These are phyloP conservation scores for Apis laboriosa DNA, from an alignment of 1,140 invertebrate genomes.

Conservation along the genomic window DNA sequence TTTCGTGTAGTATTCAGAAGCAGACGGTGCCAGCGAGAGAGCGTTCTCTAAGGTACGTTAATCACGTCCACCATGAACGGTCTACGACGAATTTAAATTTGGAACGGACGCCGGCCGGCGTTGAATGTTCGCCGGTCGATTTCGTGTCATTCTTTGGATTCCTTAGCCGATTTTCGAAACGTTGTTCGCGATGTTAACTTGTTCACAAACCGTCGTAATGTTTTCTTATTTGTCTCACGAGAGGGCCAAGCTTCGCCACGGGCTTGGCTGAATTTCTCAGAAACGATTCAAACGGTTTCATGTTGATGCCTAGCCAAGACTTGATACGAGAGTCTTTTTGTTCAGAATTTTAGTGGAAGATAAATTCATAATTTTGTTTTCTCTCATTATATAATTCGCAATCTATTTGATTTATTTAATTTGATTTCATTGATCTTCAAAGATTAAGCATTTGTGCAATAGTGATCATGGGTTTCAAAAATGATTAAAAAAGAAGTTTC, in stretches of 20 bases:
- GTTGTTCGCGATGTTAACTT: not conserved
- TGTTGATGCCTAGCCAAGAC: slow-evolving; percentile 3
- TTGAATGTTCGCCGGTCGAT: slow-evolving; percentile 4
- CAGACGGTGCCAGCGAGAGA: slow-evolving; percentile 15
- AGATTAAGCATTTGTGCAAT: not conserved
- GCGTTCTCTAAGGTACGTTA: slow-evolving; percentile 60
- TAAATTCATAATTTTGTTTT: not conserved
- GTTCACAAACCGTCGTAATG: not conserved
- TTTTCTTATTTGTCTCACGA: slow-evolving; percentile 31
- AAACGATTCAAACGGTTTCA: slow-evolving; percentile 28
- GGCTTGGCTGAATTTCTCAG: slow-evolving; percentile 34
- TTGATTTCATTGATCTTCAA: not conserved
- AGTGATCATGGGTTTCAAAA: not conserved
- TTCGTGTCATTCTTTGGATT: slow-evolving; percentile 11
- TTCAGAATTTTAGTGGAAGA: not conserved
- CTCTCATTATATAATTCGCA: not conserved
- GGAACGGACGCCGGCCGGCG: slow-evolving; percentile 60
- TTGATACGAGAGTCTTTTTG: not conserved
- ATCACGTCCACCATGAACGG: slow-evolving; percentile 45
- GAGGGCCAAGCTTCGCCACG: slow-evolving; percentile 15
- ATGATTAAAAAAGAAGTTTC: slow-evolving; percentile 19
- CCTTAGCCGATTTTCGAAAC: not conserved
- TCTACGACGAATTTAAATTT: slow-evolving; percentile 63
- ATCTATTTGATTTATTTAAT: not conserved
- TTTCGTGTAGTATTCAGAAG: not conserved